Conservation (phyloP, 2,888 invertebrate genomes). For the Adela reaumurella region DNA sequence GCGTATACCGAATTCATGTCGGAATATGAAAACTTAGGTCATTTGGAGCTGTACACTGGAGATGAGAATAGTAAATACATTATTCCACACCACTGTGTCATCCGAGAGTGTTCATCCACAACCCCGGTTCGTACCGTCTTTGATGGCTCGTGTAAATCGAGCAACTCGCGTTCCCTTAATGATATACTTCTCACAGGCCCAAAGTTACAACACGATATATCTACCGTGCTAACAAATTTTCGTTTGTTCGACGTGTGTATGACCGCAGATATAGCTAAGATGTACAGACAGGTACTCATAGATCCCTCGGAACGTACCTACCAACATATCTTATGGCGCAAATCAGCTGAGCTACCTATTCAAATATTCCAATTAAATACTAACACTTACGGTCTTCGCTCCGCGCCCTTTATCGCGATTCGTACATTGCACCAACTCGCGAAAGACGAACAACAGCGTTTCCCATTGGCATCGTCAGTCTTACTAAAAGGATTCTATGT, state of each 20-base stretch:
- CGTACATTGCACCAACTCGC: slow-evolving; percentile 7
- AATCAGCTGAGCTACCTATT: slow-evolving; percentile 5
- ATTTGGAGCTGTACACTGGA: slow-evolving; percentile 1
- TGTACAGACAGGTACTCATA: slow-evolving; percentile 8
- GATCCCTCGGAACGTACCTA: slow-evolving; percentile 5
- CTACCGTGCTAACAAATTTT: slow-evolving; percentile 3
- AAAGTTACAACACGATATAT: slow-evolving; percentile 1
- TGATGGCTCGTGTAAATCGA: not conserved
- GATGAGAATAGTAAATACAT: not conserved
- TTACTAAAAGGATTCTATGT: slow-evolving; percentile 7
- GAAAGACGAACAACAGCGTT: slow-evolving; percentile 8
- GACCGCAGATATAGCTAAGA: slow-evolving; percentile 12
- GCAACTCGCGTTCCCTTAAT: not conserved
- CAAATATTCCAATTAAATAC: slow-evolving; percentile 11
- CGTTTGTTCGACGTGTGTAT: slow-evolving; percentile 7
- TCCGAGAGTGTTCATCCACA: not conserved
- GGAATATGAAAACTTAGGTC: not conserved
- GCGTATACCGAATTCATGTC: not conserved
- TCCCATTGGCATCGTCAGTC: slow-evolving; percentile 1
- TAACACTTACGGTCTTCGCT: slow-evolving; percentile 7
- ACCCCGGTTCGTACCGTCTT: not conserved
- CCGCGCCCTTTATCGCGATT: slow-evolving; percentile 9
- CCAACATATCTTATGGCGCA: slow-evolving; percentile 12
- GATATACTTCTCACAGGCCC: not conserved
- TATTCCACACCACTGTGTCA: not conserved